A percentile compares a stretch with the other conserved stretches of the same genome.
Conservation (phyloP, 2,888 invertebrate species). For the Drosophila affinis region DNA sequence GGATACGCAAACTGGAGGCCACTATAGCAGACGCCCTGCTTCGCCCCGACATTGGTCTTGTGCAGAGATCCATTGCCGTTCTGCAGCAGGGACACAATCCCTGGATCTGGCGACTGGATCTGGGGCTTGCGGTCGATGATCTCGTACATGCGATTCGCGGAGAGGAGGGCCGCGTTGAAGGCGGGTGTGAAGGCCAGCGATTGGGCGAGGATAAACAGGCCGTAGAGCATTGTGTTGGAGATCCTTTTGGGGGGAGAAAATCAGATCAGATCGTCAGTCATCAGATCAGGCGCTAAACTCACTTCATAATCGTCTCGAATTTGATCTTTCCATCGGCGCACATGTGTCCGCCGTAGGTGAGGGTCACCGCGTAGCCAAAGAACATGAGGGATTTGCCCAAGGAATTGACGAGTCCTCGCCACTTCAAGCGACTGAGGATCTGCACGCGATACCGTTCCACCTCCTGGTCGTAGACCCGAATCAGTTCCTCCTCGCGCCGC, state of each 20-base stretch:
- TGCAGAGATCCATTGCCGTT: conserved; percentile 50
- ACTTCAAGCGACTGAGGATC: conserved; percentile 85
- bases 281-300: conserved; percentile 59
- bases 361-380: conserved; percentile 88
- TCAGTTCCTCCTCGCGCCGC: conserved; percentile 86
- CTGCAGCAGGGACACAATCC: conserved; percentile 2
- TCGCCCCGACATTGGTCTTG: conserved; percentile 57
- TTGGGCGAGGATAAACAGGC: conserved; percentile 90
- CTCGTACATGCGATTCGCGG: conserved; percentile 88
- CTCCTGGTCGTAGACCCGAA: conserved; percentile 86
- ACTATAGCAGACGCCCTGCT: conserved; percentile 85
- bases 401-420: conserved; percentile 88
- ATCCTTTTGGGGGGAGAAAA: conserved; percentile 84
- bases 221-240: conserved; percentile 89
- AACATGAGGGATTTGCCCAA: conserved; percentile 89
- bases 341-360: conserved; percentile 89
- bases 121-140: conserved; percentile 86
- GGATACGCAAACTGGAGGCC: conserved; percentile 91
- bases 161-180: conserved; percentile 88
- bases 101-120: conserved; percentile 84
- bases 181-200: conserved; percentile 90
- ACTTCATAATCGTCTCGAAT: conserved; percentile 89
- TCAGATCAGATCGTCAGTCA: not conserved
- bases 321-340: conserved; percentile 86
- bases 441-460: conserved; percentile 84